Percentiles rank a stretch among this genome's conserved stretches.
Evolutionary conservation across 2,797 vertebrate genomes (phyloP).

Genomic region (Morus bassanus): DNA sequence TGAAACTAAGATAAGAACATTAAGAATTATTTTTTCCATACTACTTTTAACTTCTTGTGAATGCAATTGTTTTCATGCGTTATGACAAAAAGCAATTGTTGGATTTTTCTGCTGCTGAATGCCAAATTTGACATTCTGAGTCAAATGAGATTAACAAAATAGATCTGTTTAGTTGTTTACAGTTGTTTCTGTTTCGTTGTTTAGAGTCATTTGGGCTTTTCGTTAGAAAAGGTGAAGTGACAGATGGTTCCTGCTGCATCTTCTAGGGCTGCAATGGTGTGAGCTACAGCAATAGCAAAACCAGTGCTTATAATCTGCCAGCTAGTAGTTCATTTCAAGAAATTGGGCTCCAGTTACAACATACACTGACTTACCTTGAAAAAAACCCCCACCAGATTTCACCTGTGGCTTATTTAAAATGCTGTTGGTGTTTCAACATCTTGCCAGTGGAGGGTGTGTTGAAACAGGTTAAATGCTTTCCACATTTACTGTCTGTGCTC

Average conservation of each 20-base stretch:
- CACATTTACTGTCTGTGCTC: background rate
- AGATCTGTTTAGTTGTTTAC: background rate
- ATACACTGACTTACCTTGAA: background rate
- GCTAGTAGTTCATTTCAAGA: background rate
- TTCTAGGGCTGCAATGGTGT: background rate
- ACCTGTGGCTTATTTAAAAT: background rate
- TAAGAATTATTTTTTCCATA: slow-evolving; percentile 20
- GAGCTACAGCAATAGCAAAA: background rate
- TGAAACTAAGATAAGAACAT: slow-evolving; percentile 40
- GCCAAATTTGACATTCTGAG: background rate
- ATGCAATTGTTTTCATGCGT: background rate
- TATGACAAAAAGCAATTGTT: background rate
- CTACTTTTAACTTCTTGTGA: background rate
- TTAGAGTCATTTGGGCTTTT: background rate
- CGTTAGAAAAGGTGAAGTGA: background rate
- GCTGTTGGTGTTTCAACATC: background rate
- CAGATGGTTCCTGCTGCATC: background rate
- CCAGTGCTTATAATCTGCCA: background rate
- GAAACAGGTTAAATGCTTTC: background rate
- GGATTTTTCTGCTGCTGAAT: background rate
- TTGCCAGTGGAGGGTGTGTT: background rate
- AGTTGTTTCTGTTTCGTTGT: background rate
- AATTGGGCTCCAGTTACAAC: background rate
- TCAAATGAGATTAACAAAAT: background rate
- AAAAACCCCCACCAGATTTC: background rate